Evolutionary conservation across 1,140 invertebrate genomes (phyloP), one percentile per base, ranked within the genome.

Genomic region (Mya arenaria): DNA sequence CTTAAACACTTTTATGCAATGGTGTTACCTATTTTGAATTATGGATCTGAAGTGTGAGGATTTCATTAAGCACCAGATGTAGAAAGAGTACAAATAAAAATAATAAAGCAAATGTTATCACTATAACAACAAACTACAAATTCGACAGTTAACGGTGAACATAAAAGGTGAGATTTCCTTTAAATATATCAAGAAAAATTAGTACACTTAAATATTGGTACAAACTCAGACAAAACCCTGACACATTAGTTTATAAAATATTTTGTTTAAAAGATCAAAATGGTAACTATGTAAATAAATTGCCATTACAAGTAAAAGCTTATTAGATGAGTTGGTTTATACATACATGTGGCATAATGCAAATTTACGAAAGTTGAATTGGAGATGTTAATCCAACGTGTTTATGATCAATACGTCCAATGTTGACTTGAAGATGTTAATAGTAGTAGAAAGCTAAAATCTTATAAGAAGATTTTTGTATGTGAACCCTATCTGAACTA

Each of bases 241-340:
- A 56, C 4, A 19, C 25, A 56, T 28, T 73, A n/a, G 10, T 37
- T 10, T 73, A 37, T 73, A 73, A 55, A 37, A 34, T 41, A 8
- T 41, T 25, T 60, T 4, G 2, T 58, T 1, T 4, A 6, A n/a
- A 17, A n/a, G 56, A 28, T 2, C 8, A 5, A 25, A 52, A 30
- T 58, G 4, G 25, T 58, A 25, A 32, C 60, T n/a, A 8, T 28
- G 1, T 4, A 28, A n/a, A 36, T 28, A 58, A 58, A n/a, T 73
- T 52, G 71, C 17, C 52, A 23, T 1, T 4, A 6, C 5, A 58
- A n/a, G 52, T 73, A 58, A 58, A 73, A 5, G 15, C 2, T 36
- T 73, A 17, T 36, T 73, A n/a, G 48, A 71, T 48, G 17, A 44
- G 6, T 32, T 71, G 6, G 69, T 48, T 17, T 72, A 32, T 28